Base-by-base conservation (phyloP, 2,797 vertebrate genomes). In the Garrulus glandarius region DNA sequence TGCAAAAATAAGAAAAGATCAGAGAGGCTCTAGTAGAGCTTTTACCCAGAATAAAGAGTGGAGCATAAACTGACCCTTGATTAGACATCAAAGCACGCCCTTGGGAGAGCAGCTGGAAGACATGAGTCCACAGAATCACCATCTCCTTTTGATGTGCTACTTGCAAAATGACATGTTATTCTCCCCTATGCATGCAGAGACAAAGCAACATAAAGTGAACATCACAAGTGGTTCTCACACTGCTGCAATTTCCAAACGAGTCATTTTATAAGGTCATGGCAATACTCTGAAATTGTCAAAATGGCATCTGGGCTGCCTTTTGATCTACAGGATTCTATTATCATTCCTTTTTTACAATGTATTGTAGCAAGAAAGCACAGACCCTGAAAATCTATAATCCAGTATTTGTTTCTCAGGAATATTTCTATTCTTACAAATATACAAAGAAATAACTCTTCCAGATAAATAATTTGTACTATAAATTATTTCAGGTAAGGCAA, bases 1-100 rank as follows among this genome's bases (percentile, higher is more conserved):
- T 90, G 57, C 41, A 91, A 87, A 95, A 90, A 52, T 78, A 71
- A 78, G 75, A 60, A 70, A 83, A 92, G 7, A 94, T 87, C 67
- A 84, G 78, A 78, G 56, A 53, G 41, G 27, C 16, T 63, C 41
- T 64, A 39, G 27, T 75, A 90, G 36, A 63, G 55, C 21, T 92
- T 84, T 94, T 93, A 88, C 67, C 26, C 17, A 75, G 80, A 88
- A 81, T 20, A 71, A 67, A 89, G 65, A 84, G 29, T 10, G 32
- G 29, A 88, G 24, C 9, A 32, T 47, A 81, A 88, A 65, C 69
- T 90, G 79, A 90, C 79, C 87, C 63, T 81, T 92, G 65, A 78
- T 90, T 75, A 92, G 50, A 81, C 72, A 95, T 93, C 92, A 88
- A 95, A 94, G 72, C 68, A 10, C 44, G 43, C 32, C 37, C 43